Percentiles rank a stretch among this genome's conserved stretches.
Conservation (phyloP, 1,140 invertebrate genomes). For the Zophobas atratus region DNA sequence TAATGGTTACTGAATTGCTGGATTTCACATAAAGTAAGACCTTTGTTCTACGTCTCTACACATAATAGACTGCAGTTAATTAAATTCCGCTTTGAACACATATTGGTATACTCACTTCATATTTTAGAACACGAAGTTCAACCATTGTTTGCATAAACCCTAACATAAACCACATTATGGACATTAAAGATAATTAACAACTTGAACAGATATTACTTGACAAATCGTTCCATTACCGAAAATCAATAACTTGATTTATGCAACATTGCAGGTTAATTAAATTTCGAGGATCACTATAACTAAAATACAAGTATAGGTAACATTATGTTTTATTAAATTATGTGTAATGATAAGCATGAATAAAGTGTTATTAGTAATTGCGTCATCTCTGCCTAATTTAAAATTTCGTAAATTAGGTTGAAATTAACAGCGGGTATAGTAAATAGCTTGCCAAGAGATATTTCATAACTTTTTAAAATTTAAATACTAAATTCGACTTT, state of each 20-base stretch:
- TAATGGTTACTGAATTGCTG: not conserved
- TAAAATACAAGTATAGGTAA: no score
- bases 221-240: conserved; percentile 36
- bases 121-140: conserved; percentile 19
- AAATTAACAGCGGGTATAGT: no score
- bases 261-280: conserved; percentile 27
- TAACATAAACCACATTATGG: conserved; percentile 14
- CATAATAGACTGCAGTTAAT: not conserved
- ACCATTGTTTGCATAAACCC: conserved; percentile 15
- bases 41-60: not conserved
- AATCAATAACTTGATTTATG: conserved; percentile 42
- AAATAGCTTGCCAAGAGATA: no score
- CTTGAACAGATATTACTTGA: conserved; percentile 39
- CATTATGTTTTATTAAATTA: no score
- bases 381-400: no score
- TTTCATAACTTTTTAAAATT: no score
- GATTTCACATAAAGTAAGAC: not conserved
- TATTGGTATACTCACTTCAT: conserved; percentile 4
- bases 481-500: no score
- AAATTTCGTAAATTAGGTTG: no score
- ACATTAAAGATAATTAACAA: conserved; percentile 37
- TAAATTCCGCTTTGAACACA: not conserved
- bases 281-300: not conserved
- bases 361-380: no score
- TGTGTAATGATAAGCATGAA: no score